Base-by-base conservation (phyloP, 2,113 vertebrate species). In the Halcyon malimbica region DNA sequence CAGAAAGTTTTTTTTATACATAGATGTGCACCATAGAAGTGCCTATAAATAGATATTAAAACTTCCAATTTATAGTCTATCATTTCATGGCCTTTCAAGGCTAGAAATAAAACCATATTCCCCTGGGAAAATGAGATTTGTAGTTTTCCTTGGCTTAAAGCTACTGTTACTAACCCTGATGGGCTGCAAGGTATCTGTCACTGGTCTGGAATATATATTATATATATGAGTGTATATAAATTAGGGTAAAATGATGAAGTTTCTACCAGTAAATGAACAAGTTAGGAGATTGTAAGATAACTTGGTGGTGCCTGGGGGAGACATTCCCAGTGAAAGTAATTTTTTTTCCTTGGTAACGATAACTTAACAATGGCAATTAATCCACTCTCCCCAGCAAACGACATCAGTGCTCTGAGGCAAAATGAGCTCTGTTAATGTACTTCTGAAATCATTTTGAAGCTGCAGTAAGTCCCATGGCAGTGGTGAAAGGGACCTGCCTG, bases 31-130 rank as follows among this genome's bases (percentile, higher is more conserved):
- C 88, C 48, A 37, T 16, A 37, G 86, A 94, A 93, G 91, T 71
- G 86, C 92, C 96, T 93, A 97, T 96, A 96, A 95, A 96, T 97
- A 96, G 95, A 87, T 96, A 93, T 89, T 94, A 97, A 96, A 90
- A 93, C 76, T 51, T 93, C 70, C 91, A 94, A 96, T 97, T 97
- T 97, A 97, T 96, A 94, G 93, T 92, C 94, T 60, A 94, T 97
- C 93, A 89, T 93, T 96, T 94, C 76, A 65, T 90, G 93, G 93
- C 90, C 90, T 95, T 97, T 97, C 94, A 96, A 96, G 94, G 94
- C 86, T 94, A 64, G 96, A 94, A 95, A 95, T 89, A 96, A 96
- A 96, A 92, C 76, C 73, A 31, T 89, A 63, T 93, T 94, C 93
- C 89, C 70, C 62, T 87, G 93, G 89, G 92, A 96, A 95, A 97